These are phyloP conservation scores for Ariopsis seemanni DNA, from an alignment of 2,113 vertebrate species.

Conservation along the genomic window DNA sequence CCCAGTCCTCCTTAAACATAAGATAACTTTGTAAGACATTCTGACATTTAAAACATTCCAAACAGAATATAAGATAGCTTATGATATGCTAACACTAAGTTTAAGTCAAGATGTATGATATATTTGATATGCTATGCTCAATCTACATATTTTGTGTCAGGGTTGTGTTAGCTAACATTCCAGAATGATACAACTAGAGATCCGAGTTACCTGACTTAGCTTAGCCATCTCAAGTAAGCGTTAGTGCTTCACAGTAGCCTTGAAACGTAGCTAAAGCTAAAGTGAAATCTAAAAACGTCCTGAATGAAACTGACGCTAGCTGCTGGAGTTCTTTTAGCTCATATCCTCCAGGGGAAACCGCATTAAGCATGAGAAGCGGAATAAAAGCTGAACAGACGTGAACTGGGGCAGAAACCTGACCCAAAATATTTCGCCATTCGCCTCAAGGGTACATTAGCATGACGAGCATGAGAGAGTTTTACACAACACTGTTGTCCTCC, in stretches of 20 bases:
- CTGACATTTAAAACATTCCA: background rate
- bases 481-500: background rate
- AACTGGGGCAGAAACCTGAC: slow-evolving; percentile 22
- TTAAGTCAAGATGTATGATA: background rate
- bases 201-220: background rate
- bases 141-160: background rate
- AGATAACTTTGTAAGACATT: background rate
- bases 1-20: background rate
- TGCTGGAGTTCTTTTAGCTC: background rate
- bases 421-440: slow-evolving; percentile 4
- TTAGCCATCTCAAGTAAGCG: background rate
- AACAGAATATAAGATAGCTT: background rate
- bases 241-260: background rate
- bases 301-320: background rate
- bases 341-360: background rate
- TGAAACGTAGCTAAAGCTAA: background rate
- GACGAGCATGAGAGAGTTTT: background rate
- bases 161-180: background rate
- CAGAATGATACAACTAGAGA: background rate
- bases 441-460: background rate
- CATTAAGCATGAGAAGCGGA: background rate
- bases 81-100: background rate
- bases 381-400: background rate
- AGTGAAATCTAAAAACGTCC: background rate
- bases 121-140: background rate